phyloP scores from a whole-genome alignment of 1,140 invertebrate species.

The Bombus fervidus region DNA sequence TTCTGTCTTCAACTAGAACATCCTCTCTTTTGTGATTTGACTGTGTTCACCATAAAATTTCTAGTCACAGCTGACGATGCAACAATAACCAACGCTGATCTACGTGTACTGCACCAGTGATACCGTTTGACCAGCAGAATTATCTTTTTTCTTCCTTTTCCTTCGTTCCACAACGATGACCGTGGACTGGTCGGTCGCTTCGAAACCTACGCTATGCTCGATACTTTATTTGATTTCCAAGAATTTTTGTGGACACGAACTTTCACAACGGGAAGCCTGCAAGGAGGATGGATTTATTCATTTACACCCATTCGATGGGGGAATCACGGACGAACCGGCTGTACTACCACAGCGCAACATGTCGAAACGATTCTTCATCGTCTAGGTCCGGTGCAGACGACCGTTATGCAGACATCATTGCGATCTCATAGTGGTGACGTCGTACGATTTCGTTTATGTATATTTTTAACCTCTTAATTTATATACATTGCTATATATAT shows the following conservation, averaged over 20 bases:
- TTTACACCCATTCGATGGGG: not conserved
- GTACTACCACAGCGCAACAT: not conserved
- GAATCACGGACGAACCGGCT: not conserved
- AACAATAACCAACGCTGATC: conserved; percentile 10
- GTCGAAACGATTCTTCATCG: not conserved
- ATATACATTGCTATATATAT: not conserved
- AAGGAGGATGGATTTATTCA: not conserved
- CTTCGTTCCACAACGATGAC: not conserved
- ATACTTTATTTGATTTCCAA: not conserved
- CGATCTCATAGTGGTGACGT: too few species aligned
- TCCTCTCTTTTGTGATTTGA: not conserved
- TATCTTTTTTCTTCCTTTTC: too few species aligned
- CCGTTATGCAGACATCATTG: too few species aligned
- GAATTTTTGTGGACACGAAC: conserved; percentile 5
- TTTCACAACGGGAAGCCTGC: not conserved
- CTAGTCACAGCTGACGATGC: conserved; percentile 4
- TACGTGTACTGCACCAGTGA: not conserved
- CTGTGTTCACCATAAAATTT: not conserved
- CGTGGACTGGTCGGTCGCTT: not conserved
- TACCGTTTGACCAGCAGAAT: not conserved
- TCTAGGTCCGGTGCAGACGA: not conserved
- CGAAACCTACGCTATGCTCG: not conserved
- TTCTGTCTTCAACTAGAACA: not conserved
- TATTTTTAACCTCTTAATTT: not conserved
- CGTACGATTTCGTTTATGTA: not conserved